Evolutionary conservation across 2,888 invertebrate species (phyloP), one percentile per base, ranked within the genome.

Genomic region (Anagyrus pseudococci): DNA sequence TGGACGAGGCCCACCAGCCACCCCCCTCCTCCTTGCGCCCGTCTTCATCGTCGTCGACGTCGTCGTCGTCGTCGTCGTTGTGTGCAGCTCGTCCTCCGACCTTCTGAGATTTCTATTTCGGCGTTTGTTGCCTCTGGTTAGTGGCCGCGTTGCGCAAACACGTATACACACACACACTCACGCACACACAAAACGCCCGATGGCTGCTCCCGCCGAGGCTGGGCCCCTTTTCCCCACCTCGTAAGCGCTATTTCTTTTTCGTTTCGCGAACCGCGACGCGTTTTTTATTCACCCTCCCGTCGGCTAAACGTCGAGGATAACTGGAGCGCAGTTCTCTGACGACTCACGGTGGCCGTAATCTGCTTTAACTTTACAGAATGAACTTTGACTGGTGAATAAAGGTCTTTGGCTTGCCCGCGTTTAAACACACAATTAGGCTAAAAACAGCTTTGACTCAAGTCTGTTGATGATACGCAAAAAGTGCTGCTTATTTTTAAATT

Each of bases 401-500:
- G 33, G 33, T 37, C 33, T 37, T 15, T 20, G 23, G 25, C 52
- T 54, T 20, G 13, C 17, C n/a, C 7, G 15, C n/a, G 2, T 10
- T 15, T 17, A 46, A 33, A 46, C 20, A 33, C 19, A 33, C 4
- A 20, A 13, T 22, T 22, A n/a, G 23, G 33, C 33, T 55, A 46
- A 33, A 46, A 55, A 46, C 29, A 46, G 10, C 22, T n/a, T 55
- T 20, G 2, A 8, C 22, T 46, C 33, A 4, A 43, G 40, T 8
- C 19, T 7, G 19, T 46, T 8, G 8, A 37, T 37, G 15, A 17
- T 41, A 53, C 40, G 22, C n/a, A 20, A 26, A 13, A 33, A 20
- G 26, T 29, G 19, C 33, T 49, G 20, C 20, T 49, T 29, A 37
- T 20, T 46, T 53, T 41, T 53, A 40, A 41, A 53, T 26, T 25